Percentiles rank a stretch among this genome's conserved stretches.
Conservation (phyloP, 1,140 invertebrate species). For the Macrosteles quadrilineatus region DNA sequence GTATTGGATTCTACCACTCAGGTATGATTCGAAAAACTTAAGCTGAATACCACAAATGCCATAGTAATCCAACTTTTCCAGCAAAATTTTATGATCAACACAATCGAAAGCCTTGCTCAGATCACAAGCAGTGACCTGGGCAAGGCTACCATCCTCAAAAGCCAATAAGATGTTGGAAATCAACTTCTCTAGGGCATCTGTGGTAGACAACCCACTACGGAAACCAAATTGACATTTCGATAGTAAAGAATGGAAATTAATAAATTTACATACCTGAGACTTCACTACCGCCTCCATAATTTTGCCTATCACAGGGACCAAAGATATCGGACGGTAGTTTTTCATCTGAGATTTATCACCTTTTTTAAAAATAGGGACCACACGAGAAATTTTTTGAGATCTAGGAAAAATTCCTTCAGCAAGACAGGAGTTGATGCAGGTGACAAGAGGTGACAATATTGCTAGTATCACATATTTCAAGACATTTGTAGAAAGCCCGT, state of each 20-base stretch:
- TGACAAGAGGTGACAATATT: background rate
- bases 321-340: background rate
- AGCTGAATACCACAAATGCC: no score
- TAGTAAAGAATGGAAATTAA: background rate
- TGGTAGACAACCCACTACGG: background rate
- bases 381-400: slow-evolving; percentile 5
- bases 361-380: slow-evolving; percentile 3
- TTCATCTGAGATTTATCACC: background rate
- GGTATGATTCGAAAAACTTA: no score
- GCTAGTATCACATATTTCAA: background rate
- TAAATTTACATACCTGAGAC: background rate
- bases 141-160: background rate
- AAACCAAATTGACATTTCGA: background rate
- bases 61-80: no score
- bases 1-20: no score
- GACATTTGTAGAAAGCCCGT: background rate
- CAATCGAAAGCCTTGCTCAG: background rate
- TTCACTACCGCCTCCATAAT: background rate
- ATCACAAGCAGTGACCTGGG: background rate
- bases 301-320: background rate
- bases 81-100: background rate
- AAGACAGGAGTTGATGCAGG: slow-evolving; percentile 3
- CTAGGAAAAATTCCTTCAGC: background rate
- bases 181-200: background rate
- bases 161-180: background rate